A percentile compares a stretch with the other conserved stretches of the same genome.
Conservation (phyloP, 1,140 invertebrate species). For the Xylocopa sonorina region DNA sequence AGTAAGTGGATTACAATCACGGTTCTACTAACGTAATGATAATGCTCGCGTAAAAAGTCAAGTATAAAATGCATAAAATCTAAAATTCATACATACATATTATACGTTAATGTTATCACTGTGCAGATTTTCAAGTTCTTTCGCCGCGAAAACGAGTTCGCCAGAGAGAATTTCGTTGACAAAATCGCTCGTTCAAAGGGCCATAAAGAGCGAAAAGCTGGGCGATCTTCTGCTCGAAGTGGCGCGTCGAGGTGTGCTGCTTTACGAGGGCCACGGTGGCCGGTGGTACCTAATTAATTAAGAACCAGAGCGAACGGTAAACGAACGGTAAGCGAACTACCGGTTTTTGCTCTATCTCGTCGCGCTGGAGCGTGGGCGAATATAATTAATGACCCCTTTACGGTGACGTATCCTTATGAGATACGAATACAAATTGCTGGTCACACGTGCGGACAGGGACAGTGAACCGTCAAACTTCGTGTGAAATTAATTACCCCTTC, state of each 20-base stretch:
- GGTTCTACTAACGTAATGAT: no score
- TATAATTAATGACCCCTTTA: conserved; percentile 27
- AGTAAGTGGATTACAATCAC: background rate
- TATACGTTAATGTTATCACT: no score
- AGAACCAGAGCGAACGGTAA: no score
- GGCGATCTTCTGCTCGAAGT: background rate
- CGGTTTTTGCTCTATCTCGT: background rate
- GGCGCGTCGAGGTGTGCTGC: background rate
- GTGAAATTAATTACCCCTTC: background rate
- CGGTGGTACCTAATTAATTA: conserved; percentile 19
- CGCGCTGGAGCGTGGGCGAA: conserved; percentile 2
- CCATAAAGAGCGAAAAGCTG: background rate
- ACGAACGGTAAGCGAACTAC: background rate
- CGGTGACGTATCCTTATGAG: background rate
- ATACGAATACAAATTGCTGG: background rate
- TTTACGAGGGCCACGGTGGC: background rate
- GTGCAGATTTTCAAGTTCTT: background rate
- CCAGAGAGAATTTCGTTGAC: conserved; percentile 13
- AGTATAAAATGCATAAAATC: no score
- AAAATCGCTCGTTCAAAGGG: background rate
- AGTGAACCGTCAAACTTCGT: background rate
- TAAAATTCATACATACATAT: no score
- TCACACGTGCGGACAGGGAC: background rate
- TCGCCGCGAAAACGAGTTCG: background rate
- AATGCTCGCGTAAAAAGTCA: no score